Evolutionary conservation across 1,140 invertebrate species (phyloP), one percentile per base, ranked within the genome.

Genomic region (Saccostrea cuccullata): DNA sequence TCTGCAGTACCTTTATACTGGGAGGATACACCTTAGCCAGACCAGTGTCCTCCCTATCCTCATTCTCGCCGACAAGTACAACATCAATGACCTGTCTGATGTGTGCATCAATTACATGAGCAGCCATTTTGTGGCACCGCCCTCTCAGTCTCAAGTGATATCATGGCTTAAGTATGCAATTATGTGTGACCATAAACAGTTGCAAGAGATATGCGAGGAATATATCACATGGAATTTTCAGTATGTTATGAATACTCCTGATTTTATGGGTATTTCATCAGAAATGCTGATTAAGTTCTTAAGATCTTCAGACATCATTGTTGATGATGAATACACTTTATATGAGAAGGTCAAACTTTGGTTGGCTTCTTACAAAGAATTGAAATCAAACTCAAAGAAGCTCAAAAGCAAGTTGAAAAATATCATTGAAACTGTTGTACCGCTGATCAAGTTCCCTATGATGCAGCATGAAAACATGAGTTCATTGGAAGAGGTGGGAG

Each of bases 181-280:
- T 83, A 96, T 97, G 55, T 97, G 98, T 93, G 97, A 97, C 56
- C 98, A 99, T 93, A 95, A 96, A 77, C 96, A 97, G 88, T 96
- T 98, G 40, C 97, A 97, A 55, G 95, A 96, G 94, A 96, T 96
- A 2, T 98, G 97, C 93, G 96, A 97, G 91, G 97, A 98, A 92
- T 99, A 98, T 94, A 96, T 98, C 30, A 98, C 98, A 94, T 98
- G 97, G 97, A 99, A 99, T 95, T 96, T 99, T 90, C 97, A 98
- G 93, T 96, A 97, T 90, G 97, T 98, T 36, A 96, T 97, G 30
- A 96, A 96, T 89, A 97, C 97, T 17, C 95, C 96, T 6, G 98
- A 98, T 92, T 98, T 98, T 94, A 96, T 96, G 0, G 97, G 97
- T 91, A 97, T 98, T 91, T 98, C 98, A 92, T 95, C 96, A 0